Base-by-base conservation (phyloP, 2,888 invertebrate species). In the Mongoloraphidia duomilia region DNA sequence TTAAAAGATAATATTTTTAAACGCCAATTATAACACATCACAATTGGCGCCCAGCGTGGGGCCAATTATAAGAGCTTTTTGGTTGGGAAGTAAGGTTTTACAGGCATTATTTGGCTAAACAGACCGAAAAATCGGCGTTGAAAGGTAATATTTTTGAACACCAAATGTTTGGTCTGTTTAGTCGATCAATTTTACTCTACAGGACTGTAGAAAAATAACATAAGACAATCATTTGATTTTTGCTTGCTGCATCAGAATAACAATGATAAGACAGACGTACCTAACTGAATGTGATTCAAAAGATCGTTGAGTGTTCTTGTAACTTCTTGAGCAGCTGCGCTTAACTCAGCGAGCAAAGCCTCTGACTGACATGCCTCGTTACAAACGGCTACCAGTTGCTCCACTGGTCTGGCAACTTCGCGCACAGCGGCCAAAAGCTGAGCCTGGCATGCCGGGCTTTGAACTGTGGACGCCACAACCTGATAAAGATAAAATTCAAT, bases 391-490 rank as follows among this genome's bases (percentile, higher is more conserved):
- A 94, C 86, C 43, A 98, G 77, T 17, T 82, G 79, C 62, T 94
- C 91, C 0, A 98, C 96, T 0, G 96, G 90, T 52, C 79, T 79
- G 0, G 91, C 88, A 8, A 98, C 97, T 65, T 92, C 91, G 13
- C 91, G 80, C 1, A 95, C 91, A 0, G 98, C 96, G 50, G 84
- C 84, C 49, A 88, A 84, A 52, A 98, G 70, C 65, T 97, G 97
- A 57, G 90, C 87, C 62, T 96, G 86, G 54, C 89, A 89, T 0
- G 83, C 84, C 0, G 84, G 80, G 57, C 82, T 85, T 58, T 84
- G 81, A 3, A 90, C 71, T 0, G 90, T 89, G 0, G 89, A 87
- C 0, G 90, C 89, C 8, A 91, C 88, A 47, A 91, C 88, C 76
- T 76, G 26, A 26, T 3, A 26, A 26, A 26, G 6, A 26, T 26